Evolutionary conservation across 2,113 vertebrate species (phyloP).

Genomic region (Ailurus styani): DNA sequence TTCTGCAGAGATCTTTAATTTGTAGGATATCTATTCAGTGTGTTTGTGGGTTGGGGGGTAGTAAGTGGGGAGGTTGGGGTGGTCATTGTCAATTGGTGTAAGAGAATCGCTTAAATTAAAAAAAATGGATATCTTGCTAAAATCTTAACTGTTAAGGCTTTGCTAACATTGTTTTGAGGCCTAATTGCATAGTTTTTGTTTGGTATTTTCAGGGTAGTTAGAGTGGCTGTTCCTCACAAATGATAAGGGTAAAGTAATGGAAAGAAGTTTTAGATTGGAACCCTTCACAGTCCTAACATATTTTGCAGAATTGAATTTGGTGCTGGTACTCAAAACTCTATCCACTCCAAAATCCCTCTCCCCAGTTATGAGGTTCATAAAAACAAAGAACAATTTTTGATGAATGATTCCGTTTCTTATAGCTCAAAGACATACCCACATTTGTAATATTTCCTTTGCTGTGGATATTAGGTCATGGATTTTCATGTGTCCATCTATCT

Average conservation of each 20-base stretch:
- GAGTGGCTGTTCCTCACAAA: not conserved
- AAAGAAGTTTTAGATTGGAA: not conserved
- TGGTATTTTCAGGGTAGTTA: not conserved
- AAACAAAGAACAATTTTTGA: not conserved
- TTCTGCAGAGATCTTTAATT: not conserved
- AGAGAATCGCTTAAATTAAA: not conserved
- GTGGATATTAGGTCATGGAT: not conserved
- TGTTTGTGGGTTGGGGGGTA: not conserved
- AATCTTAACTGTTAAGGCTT: not conserved
- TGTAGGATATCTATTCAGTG: not conserved
- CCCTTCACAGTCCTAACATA: not conserved
- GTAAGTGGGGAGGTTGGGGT: not conserved
- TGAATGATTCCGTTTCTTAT: not conserved
- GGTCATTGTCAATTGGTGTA: not conserved
- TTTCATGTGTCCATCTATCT: not conserved
- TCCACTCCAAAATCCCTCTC: not conserved
- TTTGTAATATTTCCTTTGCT: not conserved
- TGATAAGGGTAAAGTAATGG: not conserved
- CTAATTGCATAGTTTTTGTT: not conserved
- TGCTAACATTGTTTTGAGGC: not conserved
- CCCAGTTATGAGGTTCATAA: not conserved
- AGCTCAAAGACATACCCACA: not conserved
- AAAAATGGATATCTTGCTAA: not conserved
- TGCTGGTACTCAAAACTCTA: not conserved
- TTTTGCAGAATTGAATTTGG: not conserved